phyloP scores from a whole-genome alignment of 2,113 vertebrate species.

The Limnothrissa miodon region DNA sequence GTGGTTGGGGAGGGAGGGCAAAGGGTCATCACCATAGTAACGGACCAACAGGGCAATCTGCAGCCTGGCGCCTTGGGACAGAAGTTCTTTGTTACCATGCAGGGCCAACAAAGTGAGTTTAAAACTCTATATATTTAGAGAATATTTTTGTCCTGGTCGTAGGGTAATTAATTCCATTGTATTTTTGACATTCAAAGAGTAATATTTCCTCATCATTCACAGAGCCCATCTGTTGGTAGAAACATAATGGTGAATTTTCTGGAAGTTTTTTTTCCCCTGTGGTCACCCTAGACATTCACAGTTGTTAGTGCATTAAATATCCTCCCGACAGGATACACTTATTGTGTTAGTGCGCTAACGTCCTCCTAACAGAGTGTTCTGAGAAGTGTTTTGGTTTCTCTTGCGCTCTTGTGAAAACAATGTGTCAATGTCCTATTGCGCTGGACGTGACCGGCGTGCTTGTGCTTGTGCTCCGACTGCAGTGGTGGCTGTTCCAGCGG shows the following conservation, averaged over 20 bases:
- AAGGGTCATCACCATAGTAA: constrained; percentile 75
- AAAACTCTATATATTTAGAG: neutral
- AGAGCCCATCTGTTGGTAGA: too few relatives aligned
- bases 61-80: constrained; percentile 61
- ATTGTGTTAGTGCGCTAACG: neutral
- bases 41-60: constrained; percentile 64
- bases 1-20: constrained; percentile 64
- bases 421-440: neutral
- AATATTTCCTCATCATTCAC: too few relatives aligned
- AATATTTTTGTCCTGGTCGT: too few relatives aligned
- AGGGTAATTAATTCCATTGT: too few relatives aligned
- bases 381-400: neutral
- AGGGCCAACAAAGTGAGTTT: constrained; percentile 70
- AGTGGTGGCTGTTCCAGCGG: constrained; percentile 73
- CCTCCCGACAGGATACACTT: neutral
- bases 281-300: too few relatives aligned
- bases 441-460: neutral
- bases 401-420: neutral
- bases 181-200: too few relatives aligned
- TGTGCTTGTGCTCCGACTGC: constrained; percentile 5
- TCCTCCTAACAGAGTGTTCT: neutral
- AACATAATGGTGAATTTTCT: too few relatives aligned
- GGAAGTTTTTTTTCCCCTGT: too few relatives aligned
- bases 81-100: constrained; percentile 72
- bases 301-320: too few relatives aligned